phyloP scores from a whole-genome alignment of 1,140 invertebrate genomes.

The Ericerus pela region DNA sequence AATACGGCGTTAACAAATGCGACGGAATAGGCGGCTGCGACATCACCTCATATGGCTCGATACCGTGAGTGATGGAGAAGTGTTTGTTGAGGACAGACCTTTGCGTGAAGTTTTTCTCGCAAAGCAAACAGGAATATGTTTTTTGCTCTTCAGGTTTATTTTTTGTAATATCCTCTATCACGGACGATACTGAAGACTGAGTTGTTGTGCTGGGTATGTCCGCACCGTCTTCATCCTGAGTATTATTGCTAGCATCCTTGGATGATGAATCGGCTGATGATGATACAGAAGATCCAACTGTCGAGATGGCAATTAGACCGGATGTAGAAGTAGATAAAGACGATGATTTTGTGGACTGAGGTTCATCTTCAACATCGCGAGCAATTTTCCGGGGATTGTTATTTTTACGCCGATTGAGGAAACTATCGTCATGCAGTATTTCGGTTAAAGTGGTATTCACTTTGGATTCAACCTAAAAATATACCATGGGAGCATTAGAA shows the following conservation, averaged over 20 bases:
- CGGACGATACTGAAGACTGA: neutral
- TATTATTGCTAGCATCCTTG: too few relatives aligned
- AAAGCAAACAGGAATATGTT: slow-evolving; percentile 29
- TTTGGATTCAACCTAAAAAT: neutral
- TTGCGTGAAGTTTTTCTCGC: slow-evolving; percentile 32
- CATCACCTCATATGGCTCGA: slow-evolving; percentile 28
- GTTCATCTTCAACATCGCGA: slow-evolving; percentile 17
- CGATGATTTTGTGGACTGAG: neutral
- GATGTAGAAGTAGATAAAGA: slow-evolving; percentile 1
- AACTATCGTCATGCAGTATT: neutral
- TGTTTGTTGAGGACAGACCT: slow-evolving; percentile 34
- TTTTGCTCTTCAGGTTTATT: too few relatives aligned
- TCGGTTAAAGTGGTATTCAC: neutral
- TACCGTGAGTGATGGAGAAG: slow-evolving; percentile 33
- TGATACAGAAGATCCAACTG: too few relatives aligned
- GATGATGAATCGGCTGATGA: too few relatives aligned
- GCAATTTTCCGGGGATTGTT: slow-evolving; percentile 26
- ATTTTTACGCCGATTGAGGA: slow-evolving; percentile 23
- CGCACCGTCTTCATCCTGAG: neutral
- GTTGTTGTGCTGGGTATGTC: neutral
- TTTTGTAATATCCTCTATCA: too few relatives aligned
- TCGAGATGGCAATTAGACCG: neutral
- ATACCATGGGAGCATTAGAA: neutral
- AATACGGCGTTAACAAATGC: neutral
- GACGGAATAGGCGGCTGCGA: neutral